phyloP scores from a whole-genome alignment of 2,797 vertebrate genomes.

The Schizopygopsis pylzovi region DNA sequence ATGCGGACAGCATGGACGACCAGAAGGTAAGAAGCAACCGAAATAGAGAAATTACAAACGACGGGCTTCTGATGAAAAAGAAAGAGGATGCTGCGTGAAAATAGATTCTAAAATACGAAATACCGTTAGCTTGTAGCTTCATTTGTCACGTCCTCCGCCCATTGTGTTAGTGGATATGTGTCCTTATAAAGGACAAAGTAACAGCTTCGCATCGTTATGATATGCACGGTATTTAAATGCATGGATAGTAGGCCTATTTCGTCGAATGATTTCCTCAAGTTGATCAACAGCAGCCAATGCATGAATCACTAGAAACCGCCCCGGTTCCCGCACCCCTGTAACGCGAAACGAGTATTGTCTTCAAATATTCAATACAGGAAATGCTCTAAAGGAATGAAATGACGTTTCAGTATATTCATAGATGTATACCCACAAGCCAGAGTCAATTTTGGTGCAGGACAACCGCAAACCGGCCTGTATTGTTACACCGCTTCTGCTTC shows the following conservation, averaged over 20 bases:
- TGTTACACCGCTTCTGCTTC: slow-evolving; percentile 34
- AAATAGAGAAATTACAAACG: slow-evolving; percentile 64
- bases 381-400: neutral
- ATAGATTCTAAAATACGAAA: slow-evolving; percentile 19
- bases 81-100: slow-evolving; percentile 55
- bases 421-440: neutral
- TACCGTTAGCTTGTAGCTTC: slow-evolving; percentile 43
- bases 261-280: neutral
- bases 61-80: slow-evolving; percentile 74
- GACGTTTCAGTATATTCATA: neutral
- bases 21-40: slow-evolving; percentile 77
- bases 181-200: neutral
- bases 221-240: neutral
- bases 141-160: slow-evolving; percentile 22
- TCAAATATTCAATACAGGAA: neutral
- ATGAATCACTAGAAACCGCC: slow-evolving; percentile 20
- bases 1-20: slow-evolving; percentile 75
- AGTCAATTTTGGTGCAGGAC: neutral
- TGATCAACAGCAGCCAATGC: neutral
- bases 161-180: neutral
- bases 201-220: neutral
- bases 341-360: neutral
- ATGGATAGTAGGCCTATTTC: neutral
- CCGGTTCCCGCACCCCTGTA: neutral
- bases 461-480: slow-evolving; percentile 36